Conservation (phyloP, 1,140 invertebrate genomes). For the Drosophila ercepeae region DNA sequence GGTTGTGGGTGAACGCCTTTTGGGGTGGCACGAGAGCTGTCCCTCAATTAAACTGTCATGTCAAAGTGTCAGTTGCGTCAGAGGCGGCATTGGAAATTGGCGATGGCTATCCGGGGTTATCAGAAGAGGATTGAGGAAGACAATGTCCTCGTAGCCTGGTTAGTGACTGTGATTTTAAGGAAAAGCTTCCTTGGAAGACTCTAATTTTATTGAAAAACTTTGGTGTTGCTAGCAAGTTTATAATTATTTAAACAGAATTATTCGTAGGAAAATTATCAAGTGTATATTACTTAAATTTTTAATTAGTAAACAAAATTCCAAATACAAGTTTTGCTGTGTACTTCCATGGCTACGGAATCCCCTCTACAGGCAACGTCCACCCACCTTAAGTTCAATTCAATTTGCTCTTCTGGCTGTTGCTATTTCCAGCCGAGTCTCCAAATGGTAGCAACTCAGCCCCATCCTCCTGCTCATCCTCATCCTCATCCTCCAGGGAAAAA, state of each 20-base stretch:
- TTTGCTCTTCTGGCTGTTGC: constrained; percentile 39
- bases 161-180: too few relatives aligned
- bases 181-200: not conserved
- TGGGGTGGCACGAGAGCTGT: constrained; percentile 28
- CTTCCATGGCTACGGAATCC: not conserved
- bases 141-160: too few relatives aligned
- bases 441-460: constrained; percentile 12
- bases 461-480: constrained; percentile 11
- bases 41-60: constrained; percentile 79
- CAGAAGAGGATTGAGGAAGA: too few relatives aligned
- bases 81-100: constrained; percentile 36
- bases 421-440: constrained; percentile 31
- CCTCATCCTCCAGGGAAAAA: not conserved
- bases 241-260: not conserved
- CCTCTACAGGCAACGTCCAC: not conserved
- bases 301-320: not conserved
- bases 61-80: constrained; percentile 71
- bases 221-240: not conserved
- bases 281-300: not conserved
- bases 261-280: too few relatives aligned
- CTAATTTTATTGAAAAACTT: not conserved
- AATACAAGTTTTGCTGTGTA: not conserved
- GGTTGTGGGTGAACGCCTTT: too few relatives aligned
- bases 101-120: constrained; percentile 25
- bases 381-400: constrained; percentile 39